These are phyloP conservation scores for Pithys albifrons DNA, from an alignment of 2,113 vertebrate genomes.

Conservation along the genomic window DNA sequence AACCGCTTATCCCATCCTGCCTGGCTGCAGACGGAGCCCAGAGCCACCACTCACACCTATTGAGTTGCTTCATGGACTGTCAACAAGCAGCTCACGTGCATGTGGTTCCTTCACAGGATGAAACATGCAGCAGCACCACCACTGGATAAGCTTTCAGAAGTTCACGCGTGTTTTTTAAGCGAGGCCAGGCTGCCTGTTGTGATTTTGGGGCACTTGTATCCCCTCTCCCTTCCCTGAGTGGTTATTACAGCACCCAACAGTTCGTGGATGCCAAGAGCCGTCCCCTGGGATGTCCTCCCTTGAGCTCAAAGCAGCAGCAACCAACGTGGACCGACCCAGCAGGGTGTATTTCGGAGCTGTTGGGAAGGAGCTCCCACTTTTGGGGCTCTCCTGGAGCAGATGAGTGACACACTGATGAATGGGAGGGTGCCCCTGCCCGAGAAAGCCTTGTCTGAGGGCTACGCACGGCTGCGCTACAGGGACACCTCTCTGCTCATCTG, in stretches of 20 bases:
- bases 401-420: conserved; percentile 63
- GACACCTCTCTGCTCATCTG: conserved; percentile 92
- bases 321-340: accelerated
- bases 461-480: conserved; percentile 80
- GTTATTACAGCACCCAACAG: accelerated
- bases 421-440: conserved; percentile 79
- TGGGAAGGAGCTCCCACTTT: accelerated
- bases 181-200: accelerated
- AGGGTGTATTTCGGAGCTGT: not conserved
- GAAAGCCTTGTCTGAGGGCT: conserved; percentile 86
- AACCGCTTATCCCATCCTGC: accelerated
- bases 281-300: not conserved
- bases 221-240: not conserved
- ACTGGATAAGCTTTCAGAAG: accelerated
- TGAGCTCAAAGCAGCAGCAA: not conserved
- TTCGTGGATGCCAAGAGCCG: accelerated
- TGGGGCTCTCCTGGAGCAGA: not conserved
- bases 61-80: accelerated
- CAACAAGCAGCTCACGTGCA: not conserved
- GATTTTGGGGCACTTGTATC: accelerated
- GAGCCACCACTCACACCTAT: accelerated
- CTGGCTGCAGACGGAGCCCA: accelerated
- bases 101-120: not conserved
- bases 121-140: accelerated
- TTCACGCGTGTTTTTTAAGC: not conserved